A percentile compares a stretch with the other conserved stretches of the same genome.
These are phyloP conservation scores for Pedicia rivosa DNA, from an alignment of 2,888 invertebrate species.

Conservation along the genomic window DNA sequence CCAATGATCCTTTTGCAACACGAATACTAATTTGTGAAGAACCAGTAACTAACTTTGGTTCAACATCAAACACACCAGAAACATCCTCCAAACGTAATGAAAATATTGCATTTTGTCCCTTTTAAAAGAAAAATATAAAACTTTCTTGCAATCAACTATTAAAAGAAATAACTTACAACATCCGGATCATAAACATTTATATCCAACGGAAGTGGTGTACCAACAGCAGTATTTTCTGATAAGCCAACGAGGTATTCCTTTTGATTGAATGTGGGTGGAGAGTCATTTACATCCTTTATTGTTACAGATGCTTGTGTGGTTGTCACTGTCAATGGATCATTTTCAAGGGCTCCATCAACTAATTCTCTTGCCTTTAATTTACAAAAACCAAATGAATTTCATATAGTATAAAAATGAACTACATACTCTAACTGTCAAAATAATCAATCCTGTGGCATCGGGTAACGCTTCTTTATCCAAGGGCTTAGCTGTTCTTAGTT, in stretches of 20 bases:
- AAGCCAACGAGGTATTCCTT: conserved; percentile 67
- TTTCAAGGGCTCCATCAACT: conserved; percentile 50
- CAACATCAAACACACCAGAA: conserved; percentile 67
- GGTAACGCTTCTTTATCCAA: conserved; percentile 70
- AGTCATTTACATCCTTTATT: conserved; percentile 79
- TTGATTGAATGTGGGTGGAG: conserved; percentile 68
- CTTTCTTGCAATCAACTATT: not conserved
- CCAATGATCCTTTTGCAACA: conserved; percentile 61
- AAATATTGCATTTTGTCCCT: conserved; percentile 76
- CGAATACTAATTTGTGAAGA: conserved; percentile 69
- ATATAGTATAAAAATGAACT: not conserved
- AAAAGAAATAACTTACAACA: conserved; percentile 39
- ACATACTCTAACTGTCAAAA: conserved; percentile 52
- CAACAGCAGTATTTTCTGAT: conserved; percentile 66
- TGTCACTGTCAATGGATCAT: conserved; percentile 50
- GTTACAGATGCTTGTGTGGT: conserved; percentile 63
- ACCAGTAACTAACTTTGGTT: conserved; percentile 63
- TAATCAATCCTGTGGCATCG: conserved; percentile 63
- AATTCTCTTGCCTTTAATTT: conserved; percentile 69
- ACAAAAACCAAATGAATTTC: not conserved
- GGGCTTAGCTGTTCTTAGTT: conserved; percentile 66
- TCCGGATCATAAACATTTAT: conserved; percentile 79
- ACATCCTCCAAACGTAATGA: conserved; percentile 62
- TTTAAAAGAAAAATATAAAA: conserved; percentile 16
- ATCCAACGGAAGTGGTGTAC: conserved; percentile 66